Percentiles rank a stretch among this genome's conserved stretches.
These are phyloP conservation scores for Thecocarcelia acutangulata DNA, from an alignment of 2,888 invertebrate species.

Conservation along the genomic window DNA sequence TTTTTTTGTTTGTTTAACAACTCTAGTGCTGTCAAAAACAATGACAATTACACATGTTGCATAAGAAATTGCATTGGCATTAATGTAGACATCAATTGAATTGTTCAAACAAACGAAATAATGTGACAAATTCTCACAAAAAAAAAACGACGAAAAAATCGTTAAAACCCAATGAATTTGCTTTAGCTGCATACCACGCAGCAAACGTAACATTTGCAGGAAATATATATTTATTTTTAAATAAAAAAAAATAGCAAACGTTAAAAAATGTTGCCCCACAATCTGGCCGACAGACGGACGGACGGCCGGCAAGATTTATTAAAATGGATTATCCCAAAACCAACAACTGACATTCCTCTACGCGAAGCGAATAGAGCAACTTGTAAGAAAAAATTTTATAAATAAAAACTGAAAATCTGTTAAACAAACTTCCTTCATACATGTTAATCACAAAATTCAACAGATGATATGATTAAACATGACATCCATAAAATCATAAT, in stretches of 20 bases:
- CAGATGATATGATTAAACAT: slow-evolving; percentile 66
- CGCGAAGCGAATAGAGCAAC: slow-evolving; percentile 8
- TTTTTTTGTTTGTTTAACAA: slow-evolving; percentile 12
- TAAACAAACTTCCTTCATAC: slow-evolving; percentile 61
- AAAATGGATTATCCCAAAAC: slow-evolving; percentile 55
- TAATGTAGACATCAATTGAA: slow-evolving; percentile 21
- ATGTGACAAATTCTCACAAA: slow-evolving; percentile 63
- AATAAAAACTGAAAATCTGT: slow-evolving; percentile 33
- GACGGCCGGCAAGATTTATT: slow-evolving; percentile 30
- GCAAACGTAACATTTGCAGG: slow-evolving; percentile 35
- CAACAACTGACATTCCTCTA: slow-evolving; percentile 43
- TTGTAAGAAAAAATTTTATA: slow-evolving; percentile 3
- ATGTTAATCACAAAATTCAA: slow-evolving; percentile 43
- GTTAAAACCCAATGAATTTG: slow-evolving; percentile 38
- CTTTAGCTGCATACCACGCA: not conserved
- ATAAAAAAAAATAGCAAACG: slow-evolving; percentile 50
- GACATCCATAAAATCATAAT: slow-evolving; percentile 61
- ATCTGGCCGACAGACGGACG: slow-evolving; percentile 6
- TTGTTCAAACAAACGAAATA: slow-evolving; percentile 16
- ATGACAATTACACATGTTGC: slow-evolving; percentile 45
- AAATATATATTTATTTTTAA: slow-evolving; percentile 60
- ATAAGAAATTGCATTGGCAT: slow-evolving; percentile 21
- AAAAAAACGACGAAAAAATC: no score
- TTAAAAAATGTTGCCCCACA: slow-evolving; percentile 14
- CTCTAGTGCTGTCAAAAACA: slow-evolving; percentile 36